These are phyloP conservation scores for Macropodus opercularis DNA, from an alignment of 2,797 vertebrate species.

Conservation along the genomic window DNA sequence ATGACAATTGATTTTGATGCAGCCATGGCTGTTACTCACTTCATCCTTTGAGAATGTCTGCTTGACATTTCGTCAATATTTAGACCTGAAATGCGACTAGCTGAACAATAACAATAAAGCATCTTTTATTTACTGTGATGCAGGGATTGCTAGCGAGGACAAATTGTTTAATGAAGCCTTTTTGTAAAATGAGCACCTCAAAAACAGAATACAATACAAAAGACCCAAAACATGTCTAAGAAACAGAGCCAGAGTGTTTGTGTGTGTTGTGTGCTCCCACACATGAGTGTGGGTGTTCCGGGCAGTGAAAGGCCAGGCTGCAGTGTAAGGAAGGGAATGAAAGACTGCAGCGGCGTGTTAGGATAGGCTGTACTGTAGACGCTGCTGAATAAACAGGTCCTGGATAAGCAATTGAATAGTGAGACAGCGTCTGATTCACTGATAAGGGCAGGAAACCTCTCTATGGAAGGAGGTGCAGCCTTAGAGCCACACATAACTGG, in stretches of 20 bases:
- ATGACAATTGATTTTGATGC: constrained; percentile 48
- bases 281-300: constrained; percentile 22
- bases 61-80: constrained; percentile 41
- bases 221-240: constrained; percentile 18
- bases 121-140: constrained; percentile 6
- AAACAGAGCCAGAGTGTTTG: constrained; percentile 11
- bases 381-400: constrained; percentile 50
- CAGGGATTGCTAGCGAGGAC: constrained; percentile 9
- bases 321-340: constrained; percentile 38
- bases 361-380: constrained; percentile 50
- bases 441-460: constrained; percentile 11
- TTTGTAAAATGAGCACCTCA: constrained; percentile 7
- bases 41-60: constrained; percentile 25
- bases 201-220: constrained; percentile 29
- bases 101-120: constrained; percentile 8
- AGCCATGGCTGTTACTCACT: constrained; percentile 10
- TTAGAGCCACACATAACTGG: not conserved
- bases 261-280: constrained; percentile 12
- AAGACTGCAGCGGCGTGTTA: constrained; percentile 29
- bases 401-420: constrained; percentile 21
- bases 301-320: constrained; percentile 48
- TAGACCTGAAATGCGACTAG: constrained; percentile 22
- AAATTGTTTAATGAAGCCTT: not conserved
- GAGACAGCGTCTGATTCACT: constrained; percentile 46
- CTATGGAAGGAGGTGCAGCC: not conserved